Evolutionary conservation across 1,140 invertebrate genomes (phyloP).

Genomic region (Lordiphosa collinella): DNA sequence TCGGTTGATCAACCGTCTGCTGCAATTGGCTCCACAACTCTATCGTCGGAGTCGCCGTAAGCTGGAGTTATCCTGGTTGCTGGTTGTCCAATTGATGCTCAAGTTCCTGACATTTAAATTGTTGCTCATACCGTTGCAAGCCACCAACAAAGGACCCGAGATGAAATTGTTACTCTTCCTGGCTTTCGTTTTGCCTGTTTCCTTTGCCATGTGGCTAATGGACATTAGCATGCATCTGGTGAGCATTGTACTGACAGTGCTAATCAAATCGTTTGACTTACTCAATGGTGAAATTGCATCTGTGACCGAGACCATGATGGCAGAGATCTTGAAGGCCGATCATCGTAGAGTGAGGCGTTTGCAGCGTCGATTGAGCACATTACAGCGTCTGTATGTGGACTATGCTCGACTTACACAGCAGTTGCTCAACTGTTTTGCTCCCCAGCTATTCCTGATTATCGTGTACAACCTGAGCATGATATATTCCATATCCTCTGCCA

Average conservation of each 20-base stretch:
- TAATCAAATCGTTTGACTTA: constrained; percentile 38
- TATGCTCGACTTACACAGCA: constrained; percentile 33
- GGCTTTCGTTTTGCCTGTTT: constrained; percentile 22
- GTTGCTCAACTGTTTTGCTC: constrained; percentile 31
- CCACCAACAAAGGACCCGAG: not conserved
- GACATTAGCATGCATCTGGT: constrained; percentile 38
- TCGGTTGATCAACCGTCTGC: constrained; percentile 26
- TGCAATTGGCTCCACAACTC: constrained; percentile 23
- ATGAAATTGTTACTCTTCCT: not conserved
- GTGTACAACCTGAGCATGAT: constrained; percentile 44
- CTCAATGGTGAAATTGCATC: constrained; percentile 25
- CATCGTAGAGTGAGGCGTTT: constrained; percentile 13
- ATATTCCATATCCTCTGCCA: constrained; percentile 28
- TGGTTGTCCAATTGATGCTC: constrained; percentile 23
- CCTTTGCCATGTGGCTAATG: constrained; percentile 35
- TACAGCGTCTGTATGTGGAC: constrained; percentile 29
- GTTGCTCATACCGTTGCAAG: not conserved
- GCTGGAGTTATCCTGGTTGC: constrained; percentile 31
- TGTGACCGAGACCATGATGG: constrained; percentile 9
- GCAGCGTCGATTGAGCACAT: constrained; percentile 3
- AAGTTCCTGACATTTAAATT: constrained; percentile 34
- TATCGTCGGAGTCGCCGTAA: constrained; percentile 20
- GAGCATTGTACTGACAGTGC: constrained; percentile 17
- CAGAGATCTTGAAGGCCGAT: constrained; percentile 26
- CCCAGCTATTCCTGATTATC: constrained; percentile 36